A percentile compares a stretch with the other conserved stretches of the same genome.
Conservation (phyloP, 1,140 invertebrate species). For the Diploscapter pachys region DNA sequence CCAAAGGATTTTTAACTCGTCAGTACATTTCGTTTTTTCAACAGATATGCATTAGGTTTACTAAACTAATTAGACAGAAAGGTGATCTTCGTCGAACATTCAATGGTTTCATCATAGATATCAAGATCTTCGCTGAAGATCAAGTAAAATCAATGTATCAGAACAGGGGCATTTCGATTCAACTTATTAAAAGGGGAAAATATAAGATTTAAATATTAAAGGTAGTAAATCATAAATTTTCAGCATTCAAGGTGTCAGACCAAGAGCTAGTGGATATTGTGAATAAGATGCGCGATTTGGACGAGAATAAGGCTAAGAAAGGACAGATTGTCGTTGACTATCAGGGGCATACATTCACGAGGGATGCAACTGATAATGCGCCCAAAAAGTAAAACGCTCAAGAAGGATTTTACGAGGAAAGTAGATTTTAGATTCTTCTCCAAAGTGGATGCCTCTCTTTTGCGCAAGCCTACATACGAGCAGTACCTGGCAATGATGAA, state of each 20-base stretch:
- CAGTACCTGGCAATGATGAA: conserved; percentile 38
- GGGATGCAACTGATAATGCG: conserved; percentile 38
- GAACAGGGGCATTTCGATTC: too few relatives aligned
- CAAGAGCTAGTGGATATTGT: conserved; percentile 20
- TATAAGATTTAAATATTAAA: too few relatives aligned
- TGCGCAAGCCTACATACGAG: conserved; percentile 36
- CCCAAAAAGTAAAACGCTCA: conserved; percentile 14
- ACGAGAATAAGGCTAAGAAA: conserved; percentile 31
- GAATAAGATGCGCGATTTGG: conserved; percentile 26
- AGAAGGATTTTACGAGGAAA: not conserved
- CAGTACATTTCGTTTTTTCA: too few relatives aligned
- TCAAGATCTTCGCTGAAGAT: too few relatives aligned
- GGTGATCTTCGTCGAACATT: too few relatives aligned
- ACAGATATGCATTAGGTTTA: too few relatives aligned
- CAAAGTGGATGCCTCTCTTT: conserved; percentile 41
- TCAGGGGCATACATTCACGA: conserved; percentile 38
- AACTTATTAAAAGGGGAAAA: too few relatives aligned
- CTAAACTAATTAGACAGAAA: too few relatives aligned
- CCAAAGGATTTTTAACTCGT: too few relatives aligned
- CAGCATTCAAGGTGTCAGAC: conserved; percentile 30
- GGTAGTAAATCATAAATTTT: not conserved
- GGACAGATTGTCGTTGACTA: conserved; percentile 33
- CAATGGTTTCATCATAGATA: too few relatives aligned
- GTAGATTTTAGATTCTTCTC: conserved; percentile 36
- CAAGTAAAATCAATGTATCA: too few relatives aligned